Evolutionary conservation across 2,888 invertebrate species (phyloP).

Genomic region (Tridacna crocea): DNA sequence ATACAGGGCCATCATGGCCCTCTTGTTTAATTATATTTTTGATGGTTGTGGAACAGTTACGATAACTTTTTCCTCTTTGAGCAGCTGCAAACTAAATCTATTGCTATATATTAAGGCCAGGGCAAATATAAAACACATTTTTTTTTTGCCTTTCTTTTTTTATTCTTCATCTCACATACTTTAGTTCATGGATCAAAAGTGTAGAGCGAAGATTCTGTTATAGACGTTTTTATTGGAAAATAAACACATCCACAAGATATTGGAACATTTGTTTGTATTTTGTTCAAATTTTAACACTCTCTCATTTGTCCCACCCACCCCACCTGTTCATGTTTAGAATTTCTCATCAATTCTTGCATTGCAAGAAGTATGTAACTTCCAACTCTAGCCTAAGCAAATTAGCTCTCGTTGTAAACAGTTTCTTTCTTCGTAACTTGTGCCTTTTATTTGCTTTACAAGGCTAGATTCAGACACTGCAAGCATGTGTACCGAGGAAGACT

Average conservation of each 20-base stretch:
- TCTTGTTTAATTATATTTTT: too few species aligned
- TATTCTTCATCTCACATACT: not conserved
- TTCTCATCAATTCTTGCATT: too few species aligned
- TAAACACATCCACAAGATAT: slow-evolving; percentile 26
- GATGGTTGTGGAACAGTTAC: not conserved
- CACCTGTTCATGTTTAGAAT: too few species aligned
- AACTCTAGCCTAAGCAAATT: too few species aligned
- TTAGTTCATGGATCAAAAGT: slow-evolving; percentile 1
- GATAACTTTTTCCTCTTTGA: not conserved
- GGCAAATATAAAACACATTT: not conserved
- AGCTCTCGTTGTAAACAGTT: too few species aligned
- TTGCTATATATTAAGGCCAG: not conserved
- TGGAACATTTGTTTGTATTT: not conserved
- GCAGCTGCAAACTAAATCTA: not conserved
- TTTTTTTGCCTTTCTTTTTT: slow-evolving; percentile 8
- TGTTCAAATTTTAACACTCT: too few species aligned
- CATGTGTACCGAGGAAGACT: too few species aligned
- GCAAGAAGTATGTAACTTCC: too few species aligned
- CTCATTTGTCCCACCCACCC: not conserved
- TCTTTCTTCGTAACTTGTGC: too few species aligned
- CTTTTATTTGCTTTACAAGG: too few species aligned
- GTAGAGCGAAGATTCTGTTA: slow-evolving; percentile 16
- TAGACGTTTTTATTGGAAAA: slow-evolving; percentile 23
- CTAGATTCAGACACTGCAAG: too few species aligned
- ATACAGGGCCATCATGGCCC: too few species aligned